phyloP scores from a whole-genome alignment of 1,140 invertebrate species.

The Drosophila quadrilineata region DNA sequence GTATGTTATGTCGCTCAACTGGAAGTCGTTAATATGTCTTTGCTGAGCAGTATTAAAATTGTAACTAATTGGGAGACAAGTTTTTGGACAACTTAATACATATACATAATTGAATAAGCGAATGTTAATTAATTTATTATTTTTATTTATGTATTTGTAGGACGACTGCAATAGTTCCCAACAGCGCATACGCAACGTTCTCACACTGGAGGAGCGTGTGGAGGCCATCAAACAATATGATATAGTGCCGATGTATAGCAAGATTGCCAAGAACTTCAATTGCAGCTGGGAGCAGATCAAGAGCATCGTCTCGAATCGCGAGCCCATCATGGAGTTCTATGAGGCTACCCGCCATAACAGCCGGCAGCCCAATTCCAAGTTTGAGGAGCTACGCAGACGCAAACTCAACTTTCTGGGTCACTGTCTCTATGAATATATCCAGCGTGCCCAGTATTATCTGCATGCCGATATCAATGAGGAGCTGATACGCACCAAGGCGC shows the following conservation, averaged over 20 bases:
- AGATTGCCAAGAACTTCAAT: conserved; percentile 72
- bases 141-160: conserved; percentile 3
- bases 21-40: background rate
- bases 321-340: conserved; percentile 65
- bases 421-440: conserved; percentile 72
- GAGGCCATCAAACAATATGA: conserved; percentile 68
- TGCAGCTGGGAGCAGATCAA: conserved; percentile 80
- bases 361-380: conserved; percentile 32
- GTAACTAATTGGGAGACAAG: conserved; percentile 2
- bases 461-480: conserved; percentile 66
- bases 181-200: conserved; percentile 63
- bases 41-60: background rate
- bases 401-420: conserved; percentile 67
- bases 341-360: conserved; percentile 46
- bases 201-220: conserved; percentile 72
- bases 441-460: conserved; percentile 62
- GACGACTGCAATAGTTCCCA: conserved; percentile 32
- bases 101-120: no score
- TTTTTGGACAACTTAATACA: no score
- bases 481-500: conserved; percentile 59
- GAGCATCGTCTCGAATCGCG: conserved; percentile 67
- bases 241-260: conserved; percentile 69
- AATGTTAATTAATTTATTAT: background rate
- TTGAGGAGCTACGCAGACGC: conserved; percentile 53
- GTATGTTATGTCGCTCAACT: conserved; percentile 19